These are phyloP conservation scores for Chloropsis hardwickii DNA, from an alignment of 2,113 vertebrate genomes.

Conservation along the genomic window DNA sequence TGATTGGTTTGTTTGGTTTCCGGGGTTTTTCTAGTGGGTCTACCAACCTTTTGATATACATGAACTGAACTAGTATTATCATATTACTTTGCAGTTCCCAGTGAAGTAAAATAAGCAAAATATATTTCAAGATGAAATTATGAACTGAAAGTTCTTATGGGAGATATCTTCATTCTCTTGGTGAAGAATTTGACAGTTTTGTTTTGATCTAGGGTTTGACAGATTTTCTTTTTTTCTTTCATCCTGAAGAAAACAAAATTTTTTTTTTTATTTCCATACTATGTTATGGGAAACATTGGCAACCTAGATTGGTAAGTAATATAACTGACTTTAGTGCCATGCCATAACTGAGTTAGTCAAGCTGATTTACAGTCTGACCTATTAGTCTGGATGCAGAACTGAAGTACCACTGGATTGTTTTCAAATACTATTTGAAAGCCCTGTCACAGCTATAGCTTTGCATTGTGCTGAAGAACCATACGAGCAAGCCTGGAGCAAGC, in stretches of 20 bases:
- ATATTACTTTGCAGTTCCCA: background rate
- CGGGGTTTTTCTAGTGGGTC: background rate
- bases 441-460: background rate
- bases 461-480: background rate
- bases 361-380: background rate
- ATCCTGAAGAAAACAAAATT: background rate
- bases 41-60: background rate
- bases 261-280: background rate
- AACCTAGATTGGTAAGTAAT: background rate
- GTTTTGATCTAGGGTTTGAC: background rate
- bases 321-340: background rate
- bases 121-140: background rate
- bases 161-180: background rate
- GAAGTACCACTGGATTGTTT: background rate
- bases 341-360: background rate
- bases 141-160: background rate
- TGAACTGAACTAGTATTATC: background rate
- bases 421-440: background rate
- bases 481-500: background rate
- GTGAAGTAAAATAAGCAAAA: background rate
- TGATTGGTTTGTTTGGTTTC: background rate
- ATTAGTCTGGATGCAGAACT: background rate
- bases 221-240: background rate
- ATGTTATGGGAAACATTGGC: background rate
- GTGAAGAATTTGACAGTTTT: background rate